A percentile compares a stretch with the other conserved stretches of the same genome.
Conservation (phyloP, 2,113 vertebrate species). For the Oxyruncus cristatus region DNA sequence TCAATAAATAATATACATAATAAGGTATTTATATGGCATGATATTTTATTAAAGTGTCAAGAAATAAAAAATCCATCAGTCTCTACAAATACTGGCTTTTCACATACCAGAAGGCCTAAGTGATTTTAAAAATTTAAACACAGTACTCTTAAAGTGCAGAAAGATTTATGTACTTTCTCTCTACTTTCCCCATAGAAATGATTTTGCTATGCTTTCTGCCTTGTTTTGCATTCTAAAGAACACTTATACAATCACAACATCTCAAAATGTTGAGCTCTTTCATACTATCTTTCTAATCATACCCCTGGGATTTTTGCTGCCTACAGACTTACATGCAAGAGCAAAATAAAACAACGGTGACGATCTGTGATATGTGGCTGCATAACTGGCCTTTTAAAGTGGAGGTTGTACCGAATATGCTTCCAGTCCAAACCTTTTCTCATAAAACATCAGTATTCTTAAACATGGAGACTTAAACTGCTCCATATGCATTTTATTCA, state of each 20-base stretch:
- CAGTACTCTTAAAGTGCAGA: not conserved
- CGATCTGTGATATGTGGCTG: not conserved
- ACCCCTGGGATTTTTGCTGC: not conserved
- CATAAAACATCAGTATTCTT: not conserved
- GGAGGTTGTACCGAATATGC: not conserved
- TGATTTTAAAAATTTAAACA: not conserved
- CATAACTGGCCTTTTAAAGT: not conserved
- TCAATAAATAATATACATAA: slow-evolving; percentile 40
- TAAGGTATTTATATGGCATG: not conserved
- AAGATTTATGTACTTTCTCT: not conserved
- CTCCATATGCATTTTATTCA: not conserved
- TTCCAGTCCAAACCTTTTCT: not conserved
- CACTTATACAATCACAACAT: not conserved
- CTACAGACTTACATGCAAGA: not conserved
- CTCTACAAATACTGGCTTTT: not conserved
- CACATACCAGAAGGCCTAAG: not conserved
- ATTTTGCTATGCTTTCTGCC: not conserved
- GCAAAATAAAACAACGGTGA: not conserved
- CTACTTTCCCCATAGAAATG: not conserved
- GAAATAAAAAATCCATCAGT: not conserved
- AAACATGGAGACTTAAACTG: not conserved
- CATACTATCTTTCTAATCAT: not conserved
- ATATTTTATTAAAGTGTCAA: not conserved
- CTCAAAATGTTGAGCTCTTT: not conserved
- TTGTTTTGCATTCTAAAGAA: not conserved